Evolutionary conservation across 2,113 vertebrate genomes (phyloP), one percentile per base, ranked within the genome.

Genomic region (Conger conger): DNA sequence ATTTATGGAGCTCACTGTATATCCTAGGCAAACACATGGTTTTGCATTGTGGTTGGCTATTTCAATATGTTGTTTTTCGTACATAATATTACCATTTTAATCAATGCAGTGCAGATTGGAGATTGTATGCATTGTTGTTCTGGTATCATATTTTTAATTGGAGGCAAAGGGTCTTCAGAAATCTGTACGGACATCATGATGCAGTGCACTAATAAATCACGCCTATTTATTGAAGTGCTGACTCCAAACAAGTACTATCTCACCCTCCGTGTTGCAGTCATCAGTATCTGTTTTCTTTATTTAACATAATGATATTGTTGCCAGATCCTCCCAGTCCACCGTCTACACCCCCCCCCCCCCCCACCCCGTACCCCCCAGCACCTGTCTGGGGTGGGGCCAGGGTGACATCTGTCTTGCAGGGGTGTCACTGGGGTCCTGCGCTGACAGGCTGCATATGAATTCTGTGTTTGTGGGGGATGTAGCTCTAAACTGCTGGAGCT

Each of bases 361-460:
- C 85, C 92, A 92, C n/a, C n/a, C n/a, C n/a, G n/a, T n/a, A n/a
- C n/a, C 92, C 88, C 89, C 85, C 92, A 92, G 85, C 86, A 86
- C 89, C 81, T 13, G 84, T 81, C 11, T 45, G 84, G 77, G 35
- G 68, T 13, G 50, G 23, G 80, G 36, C 79, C 68, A 73, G 63
- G 27, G 80, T 82, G 88, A 86, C 87, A 89, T 89, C 87, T 92
- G 93, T 87, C 92, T 35, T 84, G 86, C 63, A 17, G 86, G 90
- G 90, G 88, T 63, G 50, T 79, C 86, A 80, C 27, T n/a, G 68
- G 68, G 33, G 73, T 63, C 76, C 4, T 45, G 89, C 90, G 92
- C 88, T 95, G 95, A 95, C 94, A 94, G 89, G 93, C 94, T 83
- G 94, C 93, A 93, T 94, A 93, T 91, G 93, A 95, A 94, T 92